Conservation (phyloP, 2,888 invertebrate genomes). For the Leucophora obtusa region DNA sequence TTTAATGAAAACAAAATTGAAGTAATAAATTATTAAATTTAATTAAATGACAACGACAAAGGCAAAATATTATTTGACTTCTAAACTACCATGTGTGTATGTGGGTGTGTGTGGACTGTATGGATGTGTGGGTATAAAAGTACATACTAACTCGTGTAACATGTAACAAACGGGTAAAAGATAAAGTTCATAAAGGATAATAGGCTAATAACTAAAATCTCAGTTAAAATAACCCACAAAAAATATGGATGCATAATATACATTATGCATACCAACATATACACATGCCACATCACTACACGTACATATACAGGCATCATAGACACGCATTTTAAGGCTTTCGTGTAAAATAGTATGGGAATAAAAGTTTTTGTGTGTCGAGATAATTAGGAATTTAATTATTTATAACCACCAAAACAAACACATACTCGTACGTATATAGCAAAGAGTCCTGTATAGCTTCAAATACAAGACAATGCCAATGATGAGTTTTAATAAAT, state of each 20-base stretch:
- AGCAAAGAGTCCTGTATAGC: neutral
- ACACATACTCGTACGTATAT: conserved; percentile 12
- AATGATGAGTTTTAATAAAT: conserved; percentile 42
- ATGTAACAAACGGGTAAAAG: conserved; percentile 40
- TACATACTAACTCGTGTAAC: neutral
- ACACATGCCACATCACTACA: neutral
- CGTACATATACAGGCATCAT: neutral
- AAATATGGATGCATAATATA: conserved; percentile 29
- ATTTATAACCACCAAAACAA: conserved; percentile 61
- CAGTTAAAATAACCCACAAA: conserved; percentile 44
- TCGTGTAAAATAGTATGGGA: neutral
- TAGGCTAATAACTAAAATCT: conserved; percentile 66
- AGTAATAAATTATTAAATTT: conserved; percentile 75
- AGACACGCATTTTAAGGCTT: conserved; percentile 2
- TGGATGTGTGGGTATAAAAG: neutral
- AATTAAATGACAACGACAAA: conserved; percentile 72
- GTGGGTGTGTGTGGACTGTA: neutral
- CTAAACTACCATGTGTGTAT: neutral
- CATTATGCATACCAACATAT: conserved; percentile 23
- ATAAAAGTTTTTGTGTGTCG: conserved; percentile 54
- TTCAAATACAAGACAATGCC: neutral
- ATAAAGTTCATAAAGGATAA: conserved; percentile 64
- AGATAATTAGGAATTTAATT: conserved; percentile 69
- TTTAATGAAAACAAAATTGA: conserved; percentile 52
- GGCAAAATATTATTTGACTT: conserved; percentile 21